phyloP scores from a whole-genome alignment of 2,888 invertebrate genomes.

The Andrena dorsata region DNA sequence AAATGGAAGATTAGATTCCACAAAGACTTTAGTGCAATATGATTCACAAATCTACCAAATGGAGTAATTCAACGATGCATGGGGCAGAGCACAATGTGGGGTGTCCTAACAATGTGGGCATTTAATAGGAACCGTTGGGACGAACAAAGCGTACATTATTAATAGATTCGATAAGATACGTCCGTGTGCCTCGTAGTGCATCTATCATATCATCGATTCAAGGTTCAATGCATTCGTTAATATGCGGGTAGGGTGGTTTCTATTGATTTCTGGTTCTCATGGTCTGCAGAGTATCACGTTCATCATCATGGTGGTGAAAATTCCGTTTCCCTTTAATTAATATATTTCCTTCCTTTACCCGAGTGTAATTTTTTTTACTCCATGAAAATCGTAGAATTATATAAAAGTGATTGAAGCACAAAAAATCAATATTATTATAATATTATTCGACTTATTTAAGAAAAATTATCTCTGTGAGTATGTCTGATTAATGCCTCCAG shows the following conservation, averaged over 20 bases:
- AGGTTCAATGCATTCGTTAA: slow-evolving; percentile 18
- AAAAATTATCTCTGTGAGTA: neutral
- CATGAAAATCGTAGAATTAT: neutral
- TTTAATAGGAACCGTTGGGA: slow-evolving; percentile 11
- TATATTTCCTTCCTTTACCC: neutral
- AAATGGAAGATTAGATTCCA: neutral
- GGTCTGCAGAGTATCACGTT: neutral
- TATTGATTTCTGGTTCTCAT: slow-evolving; percentile 24
- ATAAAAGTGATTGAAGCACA: neutral
- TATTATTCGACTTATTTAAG: neutral
- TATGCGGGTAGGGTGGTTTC: slow-evolving; percentile 29
- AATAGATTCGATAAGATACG: slow-evolving; percentile 29
- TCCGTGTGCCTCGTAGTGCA: slow-evolving; percentile 4
- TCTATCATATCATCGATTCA: slow-evolving; percentile 11
- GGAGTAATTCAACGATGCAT: no score
- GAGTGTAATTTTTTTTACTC: neutral
- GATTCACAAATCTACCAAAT: neutral
- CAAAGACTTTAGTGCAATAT: neutral
- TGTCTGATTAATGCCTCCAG: no score
- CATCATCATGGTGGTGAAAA: neutral
- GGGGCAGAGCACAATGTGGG: neutral
- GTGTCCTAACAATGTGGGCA: neutral
- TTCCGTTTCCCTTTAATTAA: slow-evolving; percentile 6
- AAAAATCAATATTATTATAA: neutral
- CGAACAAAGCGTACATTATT: slow-evolving; percentile 12